Base-by-base conservation (phyloP, 2,113 vertebrate species). In the Toxotes chatareus region DNA sequence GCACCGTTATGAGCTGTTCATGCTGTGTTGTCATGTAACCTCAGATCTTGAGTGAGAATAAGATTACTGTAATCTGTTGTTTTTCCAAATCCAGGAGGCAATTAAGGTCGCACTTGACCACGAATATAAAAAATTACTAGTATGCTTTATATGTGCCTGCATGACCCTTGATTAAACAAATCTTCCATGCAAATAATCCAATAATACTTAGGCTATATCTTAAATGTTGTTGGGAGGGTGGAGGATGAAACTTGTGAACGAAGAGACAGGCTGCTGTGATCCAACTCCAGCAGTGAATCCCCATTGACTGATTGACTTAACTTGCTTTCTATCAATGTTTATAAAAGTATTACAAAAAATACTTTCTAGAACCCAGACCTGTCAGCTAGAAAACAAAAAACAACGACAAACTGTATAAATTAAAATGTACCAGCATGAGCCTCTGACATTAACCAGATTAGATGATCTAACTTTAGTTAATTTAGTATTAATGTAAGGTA, bases 21-120 rank as follows among this genome's bases (percentile, higher is more conserved):
- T 5, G 31, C 42, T 61, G 59, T 57, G 64, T 74, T 69, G 27
- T 75, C 3, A 47, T 78, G 79, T 80, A 82, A 77, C 64, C 38
- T 49, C 69, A 49, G 65, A 71, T 64, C 42, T 42, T 59, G 44
- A 47, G 31, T 32, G 23, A 70, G 38, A 32, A 67, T 17, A 51
- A 83, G 83, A 91, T 91, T 86, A 85, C 21, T 7, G 44, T 83
- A 88, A 85, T 82, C 84, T 76, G 79, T 32, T 68, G 38, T 85
- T 73, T 72, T 82, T 80, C 72, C 44, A 42, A 31, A 76, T 36
- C 72, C 23, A n/a, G 46, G 12, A 64, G 23, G 17, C 36, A 61
- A 6, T 59, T 76, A 46, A 67, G n/a, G 34, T 34, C 9, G 19
- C 23, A 60, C 36, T 27, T 53, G 27, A 66, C 2, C 12, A 38